A percentile compares a stretch with the other conserved stretches of the same genome.
phyloP scores from a whole-genome alignment of 2,797 vertebrate species.

The Etheostoma nigrum region DNA sequence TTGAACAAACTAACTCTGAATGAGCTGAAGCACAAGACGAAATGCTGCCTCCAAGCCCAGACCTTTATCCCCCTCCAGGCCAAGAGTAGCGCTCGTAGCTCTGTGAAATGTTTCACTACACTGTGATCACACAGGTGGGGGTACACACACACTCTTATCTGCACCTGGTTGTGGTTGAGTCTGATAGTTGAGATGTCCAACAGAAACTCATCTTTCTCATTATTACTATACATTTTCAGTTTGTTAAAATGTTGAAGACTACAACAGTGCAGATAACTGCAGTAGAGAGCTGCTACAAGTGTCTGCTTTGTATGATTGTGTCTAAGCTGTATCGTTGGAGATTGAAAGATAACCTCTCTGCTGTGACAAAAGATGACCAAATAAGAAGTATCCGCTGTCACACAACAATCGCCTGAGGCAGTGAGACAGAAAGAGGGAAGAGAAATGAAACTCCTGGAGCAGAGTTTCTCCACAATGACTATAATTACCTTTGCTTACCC shows the following conservation, averaged over 20 bases:
- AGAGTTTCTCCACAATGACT: conserved; percentile 47
- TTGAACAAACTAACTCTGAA: conserved; percentile 65
- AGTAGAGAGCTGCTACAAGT: not conserved
- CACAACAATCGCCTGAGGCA: conserved; percentile 25
- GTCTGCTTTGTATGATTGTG: conserved; percentile 13
- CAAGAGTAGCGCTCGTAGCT: conserved; percentile 70
- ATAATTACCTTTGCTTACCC: conserved; percentile 47
- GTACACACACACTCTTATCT: not conserved
- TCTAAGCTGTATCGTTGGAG: conserved; percentile 22
- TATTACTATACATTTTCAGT: not conserved
- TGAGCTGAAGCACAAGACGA: conserved; percentile 47
- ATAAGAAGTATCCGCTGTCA: conserved; percentile 59
- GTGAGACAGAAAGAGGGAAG: conserved; percentile 50
- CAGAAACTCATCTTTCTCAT: not conserved
- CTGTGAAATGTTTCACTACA: conserved; percentile 66
- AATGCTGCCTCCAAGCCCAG: conserved; percentile 83
- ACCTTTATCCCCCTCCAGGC: conserved; percentile 60
- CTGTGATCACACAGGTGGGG: conserved; percentile 63
- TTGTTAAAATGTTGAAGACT: not conserved
- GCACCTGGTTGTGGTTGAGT: too few species aligned
- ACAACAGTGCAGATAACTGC: not conserved
- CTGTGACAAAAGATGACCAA: conserved; percentile 51
- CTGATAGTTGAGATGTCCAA: not conserved
- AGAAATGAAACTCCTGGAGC: conserved; percentile 64
- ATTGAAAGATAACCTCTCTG: conserved; percentile 49